Conservation (phyloP, 2,797 vertebrate species). For the Erpetoichthys calabaricus region DNA sequence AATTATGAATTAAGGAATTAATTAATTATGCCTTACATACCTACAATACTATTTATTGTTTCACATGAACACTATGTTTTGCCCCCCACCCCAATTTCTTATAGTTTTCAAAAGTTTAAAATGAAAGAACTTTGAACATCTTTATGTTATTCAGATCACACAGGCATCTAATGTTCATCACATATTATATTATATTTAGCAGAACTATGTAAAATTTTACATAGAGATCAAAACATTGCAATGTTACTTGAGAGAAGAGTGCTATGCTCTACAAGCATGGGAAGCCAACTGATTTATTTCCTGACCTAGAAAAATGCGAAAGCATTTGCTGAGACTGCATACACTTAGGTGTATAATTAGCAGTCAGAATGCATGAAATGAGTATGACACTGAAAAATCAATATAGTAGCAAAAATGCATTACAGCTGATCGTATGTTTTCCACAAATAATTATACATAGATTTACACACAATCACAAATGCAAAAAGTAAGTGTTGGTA, state of each 20-base stretch:
- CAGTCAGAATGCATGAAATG: constrained; percentile 10
- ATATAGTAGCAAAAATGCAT: background rate
- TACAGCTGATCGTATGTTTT: background rate
- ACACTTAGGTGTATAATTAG: constrained; percentile 18
- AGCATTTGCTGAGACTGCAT: constrained; percentile 10
- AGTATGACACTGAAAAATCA: constrained; percentile 1
- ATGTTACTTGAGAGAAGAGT: constrained; percentile 6
- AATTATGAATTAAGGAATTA: too few species aligned
- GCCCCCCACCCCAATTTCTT: too few species aligned
- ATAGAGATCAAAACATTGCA: background rate
- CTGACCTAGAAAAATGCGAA: constrained; percentile 21
- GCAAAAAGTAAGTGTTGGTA: too few species aligned
- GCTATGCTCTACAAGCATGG: background rate
- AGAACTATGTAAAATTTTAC: background rate
- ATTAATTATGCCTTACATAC: too few species aligned
- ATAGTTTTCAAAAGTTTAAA: too few species aligned
- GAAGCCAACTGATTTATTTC: constrained; percentile 18
- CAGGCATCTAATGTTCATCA: too few species aligned
- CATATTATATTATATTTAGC: background rate
- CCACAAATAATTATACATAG: too few species aligned
- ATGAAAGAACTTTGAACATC: too few species aligned
- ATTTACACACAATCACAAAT: too few species aligned
- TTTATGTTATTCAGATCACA: too few species aligned
- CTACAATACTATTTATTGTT: too few species aligned
- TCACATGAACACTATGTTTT: too few species aligned